Conservation (phyloP, 2,797 vertebrate species). For the Clarias platycephalus region DNA sequence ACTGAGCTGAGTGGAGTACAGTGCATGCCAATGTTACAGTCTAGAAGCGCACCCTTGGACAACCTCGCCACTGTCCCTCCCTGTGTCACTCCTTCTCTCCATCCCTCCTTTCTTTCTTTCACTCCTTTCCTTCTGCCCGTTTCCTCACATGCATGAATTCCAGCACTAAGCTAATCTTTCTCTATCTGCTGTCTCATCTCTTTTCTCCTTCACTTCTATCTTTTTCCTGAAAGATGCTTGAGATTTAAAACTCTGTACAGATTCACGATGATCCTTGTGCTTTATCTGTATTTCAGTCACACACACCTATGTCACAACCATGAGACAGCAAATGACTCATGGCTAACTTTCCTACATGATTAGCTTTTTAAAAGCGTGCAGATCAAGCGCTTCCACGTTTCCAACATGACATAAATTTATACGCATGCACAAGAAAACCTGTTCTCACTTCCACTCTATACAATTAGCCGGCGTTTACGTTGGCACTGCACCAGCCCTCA, state of each 20-base stretch:
- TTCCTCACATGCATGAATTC: slow-evolving; percentile 58
- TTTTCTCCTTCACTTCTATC: slow-evolving; percentile 26
- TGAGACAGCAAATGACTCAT: slow-evolving; percentile 49
- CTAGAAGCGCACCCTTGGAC: slow-evolving; percentile 55
- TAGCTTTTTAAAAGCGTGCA: slow-evolving; percentile 41
- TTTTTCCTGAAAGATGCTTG: slow-evolving; percentile 9
- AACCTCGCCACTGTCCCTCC: slow-evolving; percentile 6
- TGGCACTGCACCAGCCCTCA: slow-evolving; percentile 43
- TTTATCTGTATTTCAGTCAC: not conserved
- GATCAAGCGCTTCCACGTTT: slow-evolving; percentile 50
- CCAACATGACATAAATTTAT: slow-evolving; percentile 53
- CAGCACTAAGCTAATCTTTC: slow-evolving; percentile 64
- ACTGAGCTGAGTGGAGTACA: slow-evolving; percentile 37
- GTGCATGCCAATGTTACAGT: slow-evolving; percentile 57
- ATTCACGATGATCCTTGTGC: not conserved
- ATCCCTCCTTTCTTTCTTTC: slow-evolving; percentile 20
- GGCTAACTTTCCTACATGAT: slow-evolving; percentile 48
- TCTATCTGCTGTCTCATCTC: slow-evolving; percentile 25
- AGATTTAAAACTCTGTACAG: not conserved
- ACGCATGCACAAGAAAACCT: slow-evolving; percentile 46
- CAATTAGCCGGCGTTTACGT: slow-evolving; percentile 57
- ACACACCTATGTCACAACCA: slow-evolving; percentile 9
- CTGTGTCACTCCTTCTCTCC: slow-evolving; percentile 3
- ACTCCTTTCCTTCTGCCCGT: slow-evolving; percentile 19
- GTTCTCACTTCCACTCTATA: slow-evolving; percentile 51